A percentile compares a stretch with the other conserved stretches of the same genome.
Conservation (phyloP, 2,888 invertebrate genomes). For the Ischnura elegans region DNA sequence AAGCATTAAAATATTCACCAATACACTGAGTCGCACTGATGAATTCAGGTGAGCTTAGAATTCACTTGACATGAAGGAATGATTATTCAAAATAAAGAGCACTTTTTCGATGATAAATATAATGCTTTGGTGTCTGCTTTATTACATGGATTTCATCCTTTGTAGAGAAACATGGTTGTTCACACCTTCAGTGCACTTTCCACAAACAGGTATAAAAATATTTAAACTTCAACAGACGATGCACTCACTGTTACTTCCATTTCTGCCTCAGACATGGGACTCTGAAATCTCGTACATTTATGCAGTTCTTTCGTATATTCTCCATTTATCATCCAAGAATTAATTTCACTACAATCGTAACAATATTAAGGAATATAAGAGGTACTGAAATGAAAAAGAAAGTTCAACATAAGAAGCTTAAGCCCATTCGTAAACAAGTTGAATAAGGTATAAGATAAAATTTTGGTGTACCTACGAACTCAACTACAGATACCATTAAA, state of each 20-base stretch:
- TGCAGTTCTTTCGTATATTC: background rate
- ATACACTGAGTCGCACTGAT: no score
- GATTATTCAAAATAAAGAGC: background rate
- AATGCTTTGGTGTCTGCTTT: background rate
- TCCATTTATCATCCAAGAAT: slow-evolving; percentile 85
- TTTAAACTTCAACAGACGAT: background rate
- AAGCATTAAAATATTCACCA: no score
- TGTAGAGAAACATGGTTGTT: background rate
- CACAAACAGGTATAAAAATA: background rate
- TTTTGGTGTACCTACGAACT: background rate
- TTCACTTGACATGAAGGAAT: no score
- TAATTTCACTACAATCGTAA: slow-evolving; percentile 92
- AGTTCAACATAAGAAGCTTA: slow-evolving; percentile 41
- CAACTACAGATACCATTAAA: slow-evolving; percentile 40
- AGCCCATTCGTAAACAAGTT: slow-evolving; percentile 25
- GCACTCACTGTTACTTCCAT: background rate
- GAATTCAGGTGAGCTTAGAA: no score
- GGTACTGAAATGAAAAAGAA: slow-evolving; percentile 90
- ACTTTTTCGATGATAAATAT: background rate
- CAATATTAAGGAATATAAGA: slow-evolving; percentile 92
- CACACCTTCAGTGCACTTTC: background rate
- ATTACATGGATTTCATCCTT: background rate
- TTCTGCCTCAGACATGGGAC: background rate
- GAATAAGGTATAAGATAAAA: background rate
- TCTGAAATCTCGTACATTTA: background rate